Evolutionary conservation across 2,888 invertebrate genomes (phyloP).

Genomic region (Leptopilina drosophilae): DNA sequence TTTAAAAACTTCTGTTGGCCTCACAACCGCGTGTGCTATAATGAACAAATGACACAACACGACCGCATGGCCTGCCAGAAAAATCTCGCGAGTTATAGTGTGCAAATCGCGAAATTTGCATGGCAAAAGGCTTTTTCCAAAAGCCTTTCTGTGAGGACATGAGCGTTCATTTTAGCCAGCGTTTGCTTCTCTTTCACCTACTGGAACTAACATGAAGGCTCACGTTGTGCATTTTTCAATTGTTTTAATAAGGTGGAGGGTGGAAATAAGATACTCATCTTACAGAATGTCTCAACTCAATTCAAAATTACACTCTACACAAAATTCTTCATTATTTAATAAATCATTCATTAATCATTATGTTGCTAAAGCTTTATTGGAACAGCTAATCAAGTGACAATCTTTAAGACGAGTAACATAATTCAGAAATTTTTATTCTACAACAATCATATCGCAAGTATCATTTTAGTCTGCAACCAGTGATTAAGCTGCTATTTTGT

Average conservation of each 20-base stretch:
- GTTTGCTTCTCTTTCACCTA: not conserved
- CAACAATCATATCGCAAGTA: not conserved
- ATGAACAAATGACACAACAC: conserved; percentile 77
- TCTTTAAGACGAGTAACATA: conserved; percentile 18
- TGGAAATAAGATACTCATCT: conserved; percentile 59
- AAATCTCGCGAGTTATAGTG: conserved; percentile 70
- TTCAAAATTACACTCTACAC: no score
- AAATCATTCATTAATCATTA: not conserved
- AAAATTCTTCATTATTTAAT: no score
- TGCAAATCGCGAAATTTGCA: conserved; percentile 71
- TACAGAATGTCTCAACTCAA: conserved; percentile 1
- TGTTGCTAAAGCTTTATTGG: not conserved
- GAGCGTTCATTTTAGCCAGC: conserved; percentile 73
- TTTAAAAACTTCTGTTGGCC: conserved; percentile 60
- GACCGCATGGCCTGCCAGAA: conserved; percentile 77
- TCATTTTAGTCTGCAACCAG: not conserved
- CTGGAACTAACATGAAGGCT: conserved; percentile 71
- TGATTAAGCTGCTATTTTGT: no score
- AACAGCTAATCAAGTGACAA: not conserved
- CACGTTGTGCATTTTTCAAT: conserved; percentile 72
- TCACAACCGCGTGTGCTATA: conserved; percentile 76
- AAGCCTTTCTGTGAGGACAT: conserved; percentile 77
- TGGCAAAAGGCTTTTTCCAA: conserved; percentile 74
- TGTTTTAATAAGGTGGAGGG: conserved; percentile 66
- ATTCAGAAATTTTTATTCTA: not conserved